These are phyloP conservation scores for Brachyhypopomus occidentalis DNA, from an alignment of 2,113 vertebrate genomes.

Conservation along the genomic window DNA sequence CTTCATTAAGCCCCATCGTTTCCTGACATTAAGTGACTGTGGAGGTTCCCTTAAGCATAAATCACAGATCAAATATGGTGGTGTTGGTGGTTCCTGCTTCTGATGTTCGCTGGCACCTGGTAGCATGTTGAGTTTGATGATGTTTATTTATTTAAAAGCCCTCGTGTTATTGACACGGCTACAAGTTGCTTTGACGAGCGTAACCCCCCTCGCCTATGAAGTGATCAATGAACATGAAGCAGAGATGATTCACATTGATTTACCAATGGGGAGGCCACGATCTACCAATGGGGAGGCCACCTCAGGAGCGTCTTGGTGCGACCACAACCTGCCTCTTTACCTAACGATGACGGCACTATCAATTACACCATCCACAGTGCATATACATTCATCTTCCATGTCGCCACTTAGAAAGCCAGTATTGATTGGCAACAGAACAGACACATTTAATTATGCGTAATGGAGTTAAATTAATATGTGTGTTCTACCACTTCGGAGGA, in stretches of 20 bases:
- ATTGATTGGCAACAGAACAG: conserved; percentile 45
- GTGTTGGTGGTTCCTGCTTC: conserved; percentile 17
- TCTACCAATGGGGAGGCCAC: background rate
- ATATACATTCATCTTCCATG: conserved; percentile 23
- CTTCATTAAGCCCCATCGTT: conserved; percentile 53
- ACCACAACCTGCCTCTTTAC: conserved; percentile 25
- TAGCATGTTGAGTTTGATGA: background rate
- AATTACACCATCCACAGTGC: conserved; percentile 33
- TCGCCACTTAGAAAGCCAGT: conserved; percentile 32
- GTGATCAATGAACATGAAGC: conserved; percentile 17
- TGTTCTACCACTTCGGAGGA: background rate
- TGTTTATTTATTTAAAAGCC: conserved; percentile 20
- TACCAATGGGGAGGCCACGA: background rate
- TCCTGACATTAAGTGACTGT: conserved; percentile 52
- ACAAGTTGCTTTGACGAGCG: conserved; percentile 13
- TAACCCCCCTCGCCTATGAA: background rate
- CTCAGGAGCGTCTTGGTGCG: background rate
- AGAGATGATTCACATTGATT: conserved; percentile 36
- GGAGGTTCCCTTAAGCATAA: conserved; percentile 42
- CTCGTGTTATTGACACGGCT: conserved; percentile 11
- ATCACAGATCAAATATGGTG: conserved; percentile 33
- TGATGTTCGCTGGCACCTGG: background rate
- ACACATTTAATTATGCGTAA: conserved; percentile 48
- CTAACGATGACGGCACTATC: conserved; percentile 25
- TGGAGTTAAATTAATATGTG: conserved; percentile 50